Evolutionary conservation across 1,140 invertebrate species (phyloP), one percentile per base, ranked within the genome.

Genomic region (Melipona quadrifasciata): DNA sequence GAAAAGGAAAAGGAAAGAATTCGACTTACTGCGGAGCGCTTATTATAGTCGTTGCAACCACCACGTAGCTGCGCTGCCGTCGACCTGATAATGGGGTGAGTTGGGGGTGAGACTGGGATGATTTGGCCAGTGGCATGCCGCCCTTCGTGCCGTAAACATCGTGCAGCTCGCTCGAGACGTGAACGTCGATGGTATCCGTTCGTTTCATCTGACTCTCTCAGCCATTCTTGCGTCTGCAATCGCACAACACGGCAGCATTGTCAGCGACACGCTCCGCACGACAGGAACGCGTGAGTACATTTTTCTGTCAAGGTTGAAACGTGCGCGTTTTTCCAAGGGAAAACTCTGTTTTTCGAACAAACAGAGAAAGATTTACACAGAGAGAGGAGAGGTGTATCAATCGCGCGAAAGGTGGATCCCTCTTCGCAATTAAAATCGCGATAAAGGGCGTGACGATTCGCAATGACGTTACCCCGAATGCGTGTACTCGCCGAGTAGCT

Each of bases 11-110:
- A 11, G 2, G 17, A 31, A 27, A 1, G 8, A 31, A n/a, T 86
- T 76, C 27, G 57, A 81, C 70, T 83, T 31, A 55, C 39, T 34
- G n/a, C 31, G 27, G 31, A 71, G 55, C 64, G 70, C 51, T n/a
- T 57, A 58, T 70, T 53, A 81, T 88, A 89, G 90, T 90, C 79
- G 72, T 78, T 58, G 82, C 83, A 86, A 70, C 76, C 83, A 83
- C 91, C 92, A 92, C 91, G 87, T 91, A 90, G 91, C 84, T 90
- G 92, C 92, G 92, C 92, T 89, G 83, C 87, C 83, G 89, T 92
- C 91, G 89, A 90, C 85, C 84, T 82, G 71, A 86, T 83, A 86
- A 80, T 86, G 85, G 89, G 88, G 80, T 87, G 85, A 74, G 80
- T 85, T 64, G 79, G 68, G 80, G 70, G 83, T 74, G 86, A 86